A percentile compares a stretch with the other conserved stretches of the same genome.
phyloP scores from a whole-genome alignment of 2,888 invertebrate genomes.

The Catocala sponsa region DNA sequence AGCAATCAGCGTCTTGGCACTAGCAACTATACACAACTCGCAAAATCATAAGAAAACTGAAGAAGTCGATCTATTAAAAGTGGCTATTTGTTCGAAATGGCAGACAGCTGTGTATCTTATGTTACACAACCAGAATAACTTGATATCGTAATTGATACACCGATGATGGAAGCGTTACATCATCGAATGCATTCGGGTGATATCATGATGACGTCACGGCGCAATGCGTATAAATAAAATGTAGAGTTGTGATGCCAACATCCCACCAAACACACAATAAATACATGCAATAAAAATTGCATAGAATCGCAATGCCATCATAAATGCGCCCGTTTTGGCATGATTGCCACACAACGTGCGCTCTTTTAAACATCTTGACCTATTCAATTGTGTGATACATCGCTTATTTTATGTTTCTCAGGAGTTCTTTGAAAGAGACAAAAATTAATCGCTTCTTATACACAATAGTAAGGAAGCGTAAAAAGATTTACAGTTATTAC shows the following conservation, averaged over 20 bases:
- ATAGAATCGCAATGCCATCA: conserved; percentile 59
- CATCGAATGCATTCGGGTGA: conserved; percentile 62
- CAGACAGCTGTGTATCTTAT: conserved; percentile 32
- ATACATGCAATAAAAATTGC: conserved; percentile 62
- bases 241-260: conserved; percentile 57
- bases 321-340: conserved; percentile 67
- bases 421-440: conserved; percentile 21
- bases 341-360: conserved; percentile 55
- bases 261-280: conserved; percentile 55
- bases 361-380: conserved; percentile 48
- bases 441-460: neutral
- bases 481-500: conserved; percentile 1
- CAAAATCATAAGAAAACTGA: conserved; percentile 38
- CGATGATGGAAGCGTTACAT: conserved; percentile 70
- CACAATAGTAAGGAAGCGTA: neutral
- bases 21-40: conserved; percentile 29
- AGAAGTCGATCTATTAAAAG: conserved; percentile 38
- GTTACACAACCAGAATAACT: conserved; percentile 27
- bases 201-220: conserved; percentile 61
- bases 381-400: conserved; percentile 44
- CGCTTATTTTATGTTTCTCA: conserved; percentile 35
- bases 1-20: conserved; percentile 43
- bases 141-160: conserved; percentile 32
- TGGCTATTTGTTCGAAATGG: conserved; percentile 19
- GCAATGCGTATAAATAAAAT: conserved; percentile 63